Evolutionary conservation across 2,888 invertebrate species (phyloP), one percentile per base, ranked within the genome.

Genomic region (Pemphredon lugubris): DNA sequence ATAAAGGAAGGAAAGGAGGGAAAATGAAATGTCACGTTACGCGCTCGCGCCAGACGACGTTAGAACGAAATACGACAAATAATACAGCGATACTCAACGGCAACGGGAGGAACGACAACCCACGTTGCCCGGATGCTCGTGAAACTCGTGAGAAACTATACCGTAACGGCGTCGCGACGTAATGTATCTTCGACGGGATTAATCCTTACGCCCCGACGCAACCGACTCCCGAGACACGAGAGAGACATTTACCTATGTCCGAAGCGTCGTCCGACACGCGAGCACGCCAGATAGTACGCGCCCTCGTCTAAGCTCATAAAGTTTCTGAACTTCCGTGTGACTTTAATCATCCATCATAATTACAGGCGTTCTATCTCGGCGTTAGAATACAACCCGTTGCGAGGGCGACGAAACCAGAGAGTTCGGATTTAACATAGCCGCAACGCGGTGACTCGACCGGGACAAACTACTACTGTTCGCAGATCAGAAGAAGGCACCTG

Each of bases 21-120:
- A 50, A 69, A 69, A 71, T 68, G 47, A 61, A 61, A 51, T 42
- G 54, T 48, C 68, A 42, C 42, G 55, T 39, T 16, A 51, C 51
- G 21, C 13, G 26, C 9, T 14, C 11, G 7, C 32, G 7, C 9
- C 9, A 20, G 40, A 34, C n/a, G 34, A 34, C 34, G 16, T 13
- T 18, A 14, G 26, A 48, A 26, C n/a, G 21, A 4, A 26, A 6
- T 1, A 14, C 7, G n/a, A 14, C 26, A 13, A 14, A 14, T 26
- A 13, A 14, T 13, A 48, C 47, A 26, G 30, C 30, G 30, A 30
- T 14, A n/a, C n/a, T n/a, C n/a, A n/a, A n/a, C 14, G 6, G 30
- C 47, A 5, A 11, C 13, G 11, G n/a, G 16, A 48, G 9, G 30
- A 16, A 13, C n/a, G 16, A 48, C 20, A 45, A 45, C 20, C 21